These are phyloP conservation scores for Macrochelys suwanniensis DNA, from an alignment of 2,797 vertebrate species.

Conservation along the genomic window DNA sequence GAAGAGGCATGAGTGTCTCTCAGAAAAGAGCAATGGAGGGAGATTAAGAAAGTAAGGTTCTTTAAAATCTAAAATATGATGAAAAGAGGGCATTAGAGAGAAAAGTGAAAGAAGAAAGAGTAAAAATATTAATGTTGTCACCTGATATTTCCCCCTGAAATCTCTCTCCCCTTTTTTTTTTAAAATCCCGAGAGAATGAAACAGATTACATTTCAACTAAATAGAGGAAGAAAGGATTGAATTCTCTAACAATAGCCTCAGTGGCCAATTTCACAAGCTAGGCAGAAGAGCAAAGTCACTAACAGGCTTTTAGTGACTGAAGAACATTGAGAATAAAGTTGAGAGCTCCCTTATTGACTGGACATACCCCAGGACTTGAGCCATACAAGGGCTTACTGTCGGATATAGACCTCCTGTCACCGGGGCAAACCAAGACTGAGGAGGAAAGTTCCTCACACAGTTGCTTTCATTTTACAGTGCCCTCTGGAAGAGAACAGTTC, in stretches of 20 bases:
- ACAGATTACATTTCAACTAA: neutral
- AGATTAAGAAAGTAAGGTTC: constrained; percentile 6
- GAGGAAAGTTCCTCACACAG: neutral
- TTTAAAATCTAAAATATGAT: constrained; percentile 20
- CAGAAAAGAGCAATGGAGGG: constrained; percentile 39
- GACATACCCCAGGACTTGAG: constrained; percentile 8
- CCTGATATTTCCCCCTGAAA: neutral
- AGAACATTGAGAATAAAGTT: constrained; percentile 1
- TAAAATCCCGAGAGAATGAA: neutral
- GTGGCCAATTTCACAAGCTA: neutral
- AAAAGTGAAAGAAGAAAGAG: neutral
- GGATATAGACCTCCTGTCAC: constrained; percentile 37
- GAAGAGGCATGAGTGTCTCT: constrained; percentile 46
- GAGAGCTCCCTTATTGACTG: neutral
- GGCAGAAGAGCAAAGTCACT: neutral
- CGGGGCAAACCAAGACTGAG: constrained; percentile 1
- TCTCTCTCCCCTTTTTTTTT: neutral
- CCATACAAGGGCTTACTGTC: constrained; percentile 33
- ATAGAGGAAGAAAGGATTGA: constrained; percentile 3
- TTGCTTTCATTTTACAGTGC: constrained; percentile 8
- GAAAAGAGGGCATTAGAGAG: neutral
- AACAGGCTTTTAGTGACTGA: neutral
- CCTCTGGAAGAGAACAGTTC: constrained; percentile 28
- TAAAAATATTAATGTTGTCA: neutral
- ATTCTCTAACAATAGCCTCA: constrained; percentile 12